Percentiles rank a stretch among this genome's conserved stretches.
These are phyloP conservation scores for Caenorhabditis plicata DNA, from an alignment of 2,888 invertebrate species.

Conservation along the genomic window DNA sequence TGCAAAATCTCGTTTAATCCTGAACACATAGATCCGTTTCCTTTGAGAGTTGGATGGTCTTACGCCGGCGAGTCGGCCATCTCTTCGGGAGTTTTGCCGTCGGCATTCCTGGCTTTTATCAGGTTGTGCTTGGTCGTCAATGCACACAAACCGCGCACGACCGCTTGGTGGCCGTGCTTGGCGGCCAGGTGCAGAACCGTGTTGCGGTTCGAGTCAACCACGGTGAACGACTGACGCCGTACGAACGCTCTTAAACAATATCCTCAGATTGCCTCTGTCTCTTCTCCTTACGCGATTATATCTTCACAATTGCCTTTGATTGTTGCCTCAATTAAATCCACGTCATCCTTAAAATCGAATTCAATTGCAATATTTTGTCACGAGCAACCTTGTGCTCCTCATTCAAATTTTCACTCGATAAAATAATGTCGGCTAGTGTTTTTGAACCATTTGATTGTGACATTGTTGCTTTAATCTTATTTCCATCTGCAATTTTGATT, in stretches of 20 bases:
- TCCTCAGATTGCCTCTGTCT: background rate
- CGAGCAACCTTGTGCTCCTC: too few relatives aligned
- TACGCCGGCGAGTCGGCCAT: slow-evolving; percentile 20
- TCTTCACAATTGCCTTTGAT: too few relatives aligned
- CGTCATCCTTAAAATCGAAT: background rate
- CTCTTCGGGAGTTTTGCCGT: slow-evolving; percentile 28
- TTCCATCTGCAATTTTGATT: too few relatives aligned
- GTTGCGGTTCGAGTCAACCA: slow-evolving; percentile 17
- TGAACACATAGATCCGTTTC: slow-evolving; percentile 1
- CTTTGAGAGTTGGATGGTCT: background rate
- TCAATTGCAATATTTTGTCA: too few relatives aligned
- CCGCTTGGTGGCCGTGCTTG: slow-evolving; percentile 8
- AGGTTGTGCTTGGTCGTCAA: slow-evolving; percentile 12
- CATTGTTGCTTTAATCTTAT: too few relatives aligned
- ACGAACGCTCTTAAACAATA: slow-evolving; percentile 6
- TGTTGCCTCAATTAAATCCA: background rate
- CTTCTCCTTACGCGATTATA: too few relatives aligned
- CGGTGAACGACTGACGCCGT: slow-evolving; percentile 14
- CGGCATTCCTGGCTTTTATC: slow-evolving; percentile 26
- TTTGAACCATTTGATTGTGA: too few relatives aligned
- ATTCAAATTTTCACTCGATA: too few relatives aligned
- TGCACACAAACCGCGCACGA: slow-evolving; percentile 15
- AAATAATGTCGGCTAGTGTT: too few relatives aligned
- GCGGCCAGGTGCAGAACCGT: slow-evolving; percentile 20
- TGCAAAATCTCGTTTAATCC: slow-evolving; percentile 27